Conservation (phyloP, 2,888 invertebrate species). For the Leptothorax acervorum region DNA sequence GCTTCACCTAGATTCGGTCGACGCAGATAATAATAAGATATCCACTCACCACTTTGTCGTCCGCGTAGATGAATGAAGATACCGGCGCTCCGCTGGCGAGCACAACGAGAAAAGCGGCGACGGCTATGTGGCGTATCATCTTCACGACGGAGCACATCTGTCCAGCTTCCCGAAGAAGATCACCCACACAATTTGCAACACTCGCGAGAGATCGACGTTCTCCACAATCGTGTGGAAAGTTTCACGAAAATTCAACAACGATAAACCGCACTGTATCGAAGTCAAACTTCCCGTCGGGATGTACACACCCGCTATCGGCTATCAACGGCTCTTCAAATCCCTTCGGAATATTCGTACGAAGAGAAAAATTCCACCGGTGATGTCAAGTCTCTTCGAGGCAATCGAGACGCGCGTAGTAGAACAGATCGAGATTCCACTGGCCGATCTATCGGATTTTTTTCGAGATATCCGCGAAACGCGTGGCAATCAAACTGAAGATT, state of each 20-base stretch:
- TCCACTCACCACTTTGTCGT: conserved; percentile 81
- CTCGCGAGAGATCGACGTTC: conserved; percentile 23
- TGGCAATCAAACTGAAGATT: neutral
- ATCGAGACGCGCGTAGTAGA: conserved; percentile 4
- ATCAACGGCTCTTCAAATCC: neutral
- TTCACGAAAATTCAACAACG: conserved; percentile 1
- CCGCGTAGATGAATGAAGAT: conserved; percentile 77
- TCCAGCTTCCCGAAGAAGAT: conserved; percentile 21
- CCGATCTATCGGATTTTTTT: conserved; percentile 3
- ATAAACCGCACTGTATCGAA: conserved; percentile 24
- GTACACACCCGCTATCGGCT: neutral
- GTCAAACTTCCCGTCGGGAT: conserved; percentile 3
- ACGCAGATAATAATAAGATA: conserved; percentile 11
- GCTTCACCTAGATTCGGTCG: neutral
- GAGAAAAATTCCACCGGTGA: conserved; percentile 21
- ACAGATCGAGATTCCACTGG: neutral
- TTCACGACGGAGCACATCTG: conserved; percentile 57
- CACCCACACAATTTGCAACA: conserved; percentile 19
- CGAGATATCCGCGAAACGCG: neutral
- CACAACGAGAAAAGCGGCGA: conserved; percentile 67
- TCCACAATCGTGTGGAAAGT: neutral
- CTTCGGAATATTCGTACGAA: neutral
- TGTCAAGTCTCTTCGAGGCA: neutral
- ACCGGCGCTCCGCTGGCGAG: conserved; percentile 69
- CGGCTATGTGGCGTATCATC: conserved; percentile 69